These are phyloP conservation scores for Planiliza haematocheilus DNA, from an alignment of 2,113 vertebrate genomes.

Conservation along the genomic window DNA sequence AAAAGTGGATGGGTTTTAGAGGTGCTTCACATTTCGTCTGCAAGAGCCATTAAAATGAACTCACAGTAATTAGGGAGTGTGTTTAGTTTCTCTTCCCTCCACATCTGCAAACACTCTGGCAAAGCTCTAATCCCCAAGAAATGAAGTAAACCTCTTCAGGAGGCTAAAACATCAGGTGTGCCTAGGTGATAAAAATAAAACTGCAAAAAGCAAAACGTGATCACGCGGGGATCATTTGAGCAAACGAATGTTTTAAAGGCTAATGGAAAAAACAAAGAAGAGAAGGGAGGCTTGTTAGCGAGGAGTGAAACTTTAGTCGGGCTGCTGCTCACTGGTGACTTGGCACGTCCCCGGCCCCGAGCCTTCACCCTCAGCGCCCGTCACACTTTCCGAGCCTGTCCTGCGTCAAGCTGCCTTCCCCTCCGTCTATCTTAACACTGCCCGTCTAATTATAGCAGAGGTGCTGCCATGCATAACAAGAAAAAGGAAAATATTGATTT, in stretches of 20 bases:
- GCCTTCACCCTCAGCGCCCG: conserved; percentile 48
- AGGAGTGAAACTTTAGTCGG: conserved; percentile 27
- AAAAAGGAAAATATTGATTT: conserved; percentile 46
- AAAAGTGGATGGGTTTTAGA: conserved; percentile 24
- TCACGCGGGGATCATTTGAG: conserved; percentile 26
- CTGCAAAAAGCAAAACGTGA: conserved; percentile 26
- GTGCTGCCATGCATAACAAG: conserved; percentile 25
- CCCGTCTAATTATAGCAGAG: conserved; percentile 35
- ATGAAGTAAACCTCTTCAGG: conserved; percentile 54
- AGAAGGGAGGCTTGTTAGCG: background rate
- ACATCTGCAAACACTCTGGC: conserved; percentile 71
- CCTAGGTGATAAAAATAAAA: conserved; percentile 29
- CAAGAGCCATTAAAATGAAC: conserved; percentile 47
- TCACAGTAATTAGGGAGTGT: conserved; percentile 51
- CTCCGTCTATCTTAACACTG: conserved; percentile 29
- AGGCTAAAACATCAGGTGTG: conserved; percentile 53
- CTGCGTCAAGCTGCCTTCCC: conserved; percentile 44
- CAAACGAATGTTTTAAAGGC: conserved; percentile 27
- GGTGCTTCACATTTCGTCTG: conserved; percentile 29
- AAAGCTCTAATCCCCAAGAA: conserved; percentile 36
- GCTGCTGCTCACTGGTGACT: conserved; percentile 40
- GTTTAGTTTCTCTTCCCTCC: background rate
- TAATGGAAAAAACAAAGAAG: background rate
- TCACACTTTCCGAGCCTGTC: conserved; percentile 71
- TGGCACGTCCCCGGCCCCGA: conserved; percentile 19